These are phyloP conservation scores for Rafetus swinhoei DNA, from an alignment of 2,113 vertebrate species.

Conservation along the genomic window DNA sequence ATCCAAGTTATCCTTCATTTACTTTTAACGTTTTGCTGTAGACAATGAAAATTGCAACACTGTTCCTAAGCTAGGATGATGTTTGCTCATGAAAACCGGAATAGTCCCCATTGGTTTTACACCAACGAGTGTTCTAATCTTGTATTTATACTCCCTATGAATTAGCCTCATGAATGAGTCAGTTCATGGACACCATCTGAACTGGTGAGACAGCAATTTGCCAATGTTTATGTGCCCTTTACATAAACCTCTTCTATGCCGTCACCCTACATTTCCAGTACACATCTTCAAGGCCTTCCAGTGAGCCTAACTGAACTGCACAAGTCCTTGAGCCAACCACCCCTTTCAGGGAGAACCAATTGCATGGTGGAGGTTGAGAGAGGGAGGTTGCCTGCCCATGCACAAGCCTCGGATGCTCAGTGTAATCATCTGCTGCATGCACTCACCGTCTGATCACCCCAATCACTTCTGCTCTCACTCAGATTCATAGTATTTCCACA, in stretches of 20 bases:
- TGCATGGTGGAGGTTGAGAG: neutral
- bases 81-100: neutral
- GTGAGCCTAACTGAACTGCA: neutral
- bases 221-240: neutral
- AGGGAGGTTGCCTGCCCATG: neutral
- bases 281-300: neutral
- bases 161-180: neutral
- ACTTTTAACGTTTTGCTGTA: neutral
- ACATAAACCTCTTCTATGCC: neutral
- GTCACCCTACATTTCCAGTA: rapidly evolving
- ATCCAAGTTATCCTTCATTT: neutral
- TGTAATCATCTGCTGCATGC: neutral
- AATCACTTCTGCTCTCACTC: neutral
- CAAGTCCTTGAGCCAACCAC: neutral
- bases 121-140: neutral
- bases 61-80: neutral
- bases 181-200: neutral
- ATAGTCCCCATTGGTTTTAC: neutral
- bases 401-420: neutral
- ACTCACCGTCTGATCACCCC: neutral
- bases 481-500: neutral
- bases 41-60: neutral
- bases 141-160: neutral
- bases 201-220: neutral
- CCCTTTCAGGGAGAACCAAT: neutral